Evolutionary conservation across 2,888 invertebrate species (phyloP).

Genomic region (Nesidiocoris tenuis): DNA sequence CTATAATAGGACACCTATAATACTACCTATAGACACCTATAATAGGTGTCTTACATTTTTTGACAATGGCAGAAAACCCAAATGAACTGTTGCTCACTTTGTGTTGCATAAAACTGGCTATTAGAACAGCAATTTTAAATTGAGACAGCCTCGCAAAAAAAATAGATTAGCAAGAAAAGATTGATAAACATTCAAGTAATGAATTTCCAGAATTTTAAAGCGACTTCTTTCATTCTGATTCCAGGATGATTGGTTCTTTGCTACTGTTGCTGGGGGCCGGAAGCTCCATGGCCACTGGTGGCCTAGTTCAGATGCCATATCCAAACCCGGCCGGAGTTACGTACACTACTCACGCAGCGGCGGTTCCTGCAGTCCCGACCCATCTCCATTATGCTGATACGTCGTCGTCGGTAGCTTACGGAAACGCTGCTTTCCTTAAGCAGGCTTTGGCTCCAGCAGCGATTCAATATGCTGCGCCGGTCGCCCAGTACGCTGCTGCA

Average conservation of each 20-base stretch:
- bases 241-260: conserved; percentile 52
- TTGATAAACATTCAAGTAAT: no score
- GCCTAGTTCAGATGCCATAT: conserved; percentile 57
- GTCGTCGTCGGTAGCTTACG: conserved; percentile 40
- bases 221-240: conserved; percentile 2
- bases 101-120: no score
- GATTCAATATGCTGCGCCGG: conserved; percentile 12
- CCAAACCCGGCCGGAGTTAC: conserved; percentile 60
- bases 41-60: no score
- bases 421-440: conserved; percentile 40
- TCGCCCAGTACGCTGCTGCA: conserved; percentile 39
- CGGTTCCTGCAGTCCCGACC: conserved; percentile 15
- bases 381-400: conserved; percentile 28
- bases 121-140: no score
- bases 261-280: conserved; percentile 53
- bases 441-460: conserved; percentile 43
- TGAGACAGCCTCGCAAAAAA: no score
- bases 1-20: no score
- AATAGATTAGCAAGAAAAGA: no score
- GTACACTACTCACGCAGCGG: conserved; percentile 52
- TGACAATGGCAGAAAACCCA: no score
- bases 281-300: conserved; percentile 52
- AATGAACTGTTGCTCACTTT: no score
- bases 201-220: neutral
- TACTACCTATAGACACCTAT: no score